Percentiles rank a stretch among this genome's conserved stretches.
These are phyloP conservation scores for Phoebastria nigripes DNA, from an alignment of 2,797 vertebrate species.

Conservation along the genomic window DNA sequence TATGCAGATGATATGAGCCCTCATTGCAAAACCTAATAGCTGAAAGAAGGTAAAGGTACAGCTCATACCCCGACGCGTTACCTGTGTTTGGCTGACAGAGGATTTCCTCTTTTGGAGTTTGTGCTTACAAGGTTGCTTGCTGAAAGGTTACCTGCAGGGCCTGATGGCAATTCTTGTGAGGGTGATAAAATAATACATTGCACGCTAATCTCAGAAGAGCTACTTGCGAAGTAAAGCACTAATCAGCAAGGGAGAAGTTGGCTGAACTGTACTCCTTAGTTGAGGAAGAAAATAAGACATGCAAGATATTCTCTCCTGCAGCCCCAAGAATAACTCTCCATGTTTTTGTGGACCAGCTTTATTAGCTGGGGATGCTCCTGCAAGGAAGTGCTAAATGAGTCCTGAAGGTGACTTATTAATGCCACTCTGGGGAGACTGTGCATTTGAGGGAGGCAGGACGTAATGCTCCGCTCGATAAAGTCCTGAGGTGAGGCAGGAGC, in stretches of 20 bases:
- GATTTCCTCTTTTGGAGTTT: not conserved
- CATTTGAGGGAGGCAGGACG: not conserved
- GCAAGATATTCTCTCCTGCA: not conserved
- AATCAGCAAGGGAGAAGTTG: not conserved
- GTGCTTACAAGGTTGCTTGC: not conserved
- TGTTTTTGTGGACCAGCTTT: not conserved
- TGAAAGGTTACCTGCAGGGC: not conserved
- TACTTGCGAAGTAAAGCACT: not conserved
- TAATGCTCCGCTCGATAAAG: accelerated
- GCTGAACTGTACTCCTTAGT: not conserved
- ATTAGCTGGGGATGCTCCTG: not conserved
- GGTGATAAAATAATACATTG: not conserved
- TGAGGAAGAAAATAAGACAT: not conserved
- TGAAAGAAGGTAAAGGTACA: not conserved
- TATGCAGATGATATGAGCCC: not conserved
- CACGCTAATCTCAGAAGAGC: not conserved
- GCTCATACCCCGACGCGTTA: accelerated
- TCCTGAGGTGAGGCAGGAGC: not conserved
- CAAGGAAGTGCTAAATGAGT: not conserved
- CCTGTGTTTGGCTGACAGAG: not conserved
- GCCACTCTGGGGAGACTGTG: not conserved
- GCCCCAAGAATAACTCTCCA: not conserved
- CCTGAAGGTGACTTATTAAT: not conserved
- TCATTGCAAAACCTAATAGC: not conserved
- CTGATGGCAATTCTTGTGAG: not conserved